Evolutionary conservation across 1,140 invertebrate species (phyloP).

Genomic region (roundworm (Caenorhabditis elegans)): WBcel235 BX284605.5:11484001-11484500

Average conservation of each 20-base stretch:
- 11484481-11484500: slow-evolving; percentile 47
- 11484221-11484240: not conserved
- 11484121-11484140: slow-evolving; percentile 42
- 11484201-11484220: slow-evolving; percentile 43
- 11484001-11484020: not conserved
- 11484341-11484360: slow-evolving; percentile 18
- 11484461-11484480: slow-evolving; percentile 48
- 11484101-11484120: slow-evolving; percentile 38
- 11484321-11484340: slow-evolving; percentile 41
- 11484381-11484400: slow-evolving; percentile 48
- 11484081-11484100: slow-evolving; percentile 38
- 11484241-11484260: not conserved
- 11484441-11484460: slow-evolving; percentile 47
- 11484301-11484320: slow-evolving; percentile 34
- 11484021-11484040: not conserved
- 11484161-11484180: slow-evolving; percentile 47
- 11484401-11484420: slow-evolving; percentile 43
- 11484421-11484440: slow-evolving; percentile 41
- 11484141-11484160: slow-evolving; percentile 47
- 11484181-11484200: slow-evolving; percentile 38
- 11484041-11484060: not conserved
- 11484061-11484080: slow-evolving; percentile 27
- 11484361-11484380: slow-evolving; percentile 27
- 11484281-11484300: slow-evolving; percentile 49
- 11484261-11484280: slow-evolving; percentile 50